Conservation (phyloP, 2,888 invertebrate genomes). For the Heliconius hortense region DNA sequence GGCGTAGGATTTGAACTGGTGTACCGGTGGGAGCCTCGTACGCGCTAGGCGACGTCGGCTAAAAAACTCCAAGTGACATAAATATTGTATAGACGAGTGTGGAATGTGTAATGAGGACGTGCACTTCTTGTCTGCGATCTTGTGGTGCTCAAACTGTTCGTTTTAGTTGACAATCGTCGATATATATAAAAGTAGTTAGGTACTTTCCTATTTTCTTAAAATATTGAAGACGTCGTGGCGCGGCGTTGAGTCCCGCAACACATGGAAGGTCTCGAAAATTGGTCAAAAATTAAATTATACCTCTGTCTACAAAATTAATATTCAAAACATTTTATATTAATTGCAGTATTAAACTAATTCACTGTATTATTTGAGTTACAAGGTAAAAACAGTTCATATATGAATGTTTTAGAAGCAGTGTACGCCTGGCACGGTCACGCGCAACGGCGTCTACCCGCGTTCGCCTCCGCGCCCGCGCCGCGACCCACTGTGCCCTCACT, state of each 20-base stretch:
- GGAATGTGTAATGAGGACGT: constrained; percentile 69
- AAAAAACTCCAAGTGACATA: constrained; percentile 69
- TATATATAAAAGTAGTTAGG: no score
- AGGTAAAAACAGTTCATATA: background rate
- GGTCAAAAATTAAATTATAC: no score
- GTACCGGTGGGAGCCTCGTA: constrained; percentile 2
- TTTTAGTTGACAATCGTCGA: background rate
- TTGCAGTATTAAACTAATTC: no score
- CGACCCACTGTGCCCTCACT: background rate
- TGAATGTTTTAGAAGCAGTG: constrained; percentile 27
- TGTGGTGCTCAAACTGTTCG: constrained; percentile 31
- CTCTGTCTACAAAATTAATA: no score
- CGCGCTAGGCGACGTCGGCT: constrained; percentile 45
- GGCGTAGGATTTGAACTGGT: constrained; percentile 2
- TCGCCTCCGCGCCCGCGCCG: constrained; percentile 9
- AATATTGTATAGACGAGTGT: constrained; percentile 74
- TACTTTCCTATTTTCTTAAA: no score
- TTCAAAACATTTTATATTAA: no score
- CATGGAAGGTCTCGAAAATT: no score
- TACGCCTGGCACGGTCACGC: constrained; percentile 30
- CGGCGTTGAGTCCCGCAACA: no score
- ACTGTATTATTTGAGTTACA: no score
- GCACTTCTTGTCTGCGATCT: constrained; percentile 51
- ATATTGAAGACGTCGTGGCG: no score
- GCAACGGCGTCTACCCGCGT: constrained; percentile 28